A percentile compares a stretch with the other conserved stretches of the same genome.
These are phyloP conservation scores for Papilio machaon DNA, from an alignment of 1,140 invertebrate genomes.

Conservation along the genomic window DNA sequence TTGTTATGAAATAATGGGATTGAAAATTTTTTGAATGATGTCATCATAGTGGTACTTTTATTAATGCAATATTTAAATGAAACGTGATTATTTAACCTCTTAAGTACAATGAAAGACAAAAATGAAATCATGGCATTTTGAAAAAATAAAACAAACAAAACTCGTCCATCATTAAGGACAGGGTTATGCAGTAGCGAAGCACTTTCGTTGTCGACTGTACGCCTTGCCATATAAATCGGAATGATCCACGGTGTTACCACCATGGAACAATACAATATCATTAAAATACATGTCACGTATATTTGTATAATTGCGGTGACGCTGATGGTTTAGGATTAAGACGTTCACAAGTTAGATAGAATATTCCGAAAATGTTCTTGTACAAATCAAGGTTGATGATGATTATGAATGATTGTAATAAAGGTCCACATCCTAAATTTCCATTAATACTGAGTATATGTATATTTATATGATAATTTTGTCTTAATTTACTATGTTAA, in stretches of 20 bases:
- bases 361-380: conserved; percentile 57
- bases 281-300: conserved; percentile 60
- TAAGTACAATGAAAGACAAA: background rate
- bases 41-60: background rate
- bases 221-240: background rate
- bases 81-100: too few species aligned
- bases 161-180: background rate
- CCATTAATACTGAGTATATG: too few species aligned
- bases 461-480: too few species aligned
- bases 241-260: background rate
- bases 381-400: conserved; percentile 54
- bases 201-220: conserved; percentile 21
- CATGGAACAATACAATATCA: conserved; percentile 51
- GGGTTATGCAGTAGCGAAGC: background rate
- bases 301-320: conserved; percentile 62
- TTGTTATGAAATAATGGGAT: background rate
- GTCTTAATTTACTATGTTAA: too few species aligned
- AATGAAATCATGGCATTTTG: background rate
- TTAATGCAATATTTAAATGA: too few species aligned
- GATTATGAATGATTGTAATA: conserved; percentile 44
- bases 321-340: conserved; percentile 58
- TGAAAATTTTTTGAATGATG: background rate
- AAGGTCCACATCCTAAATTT: too few species aligned
- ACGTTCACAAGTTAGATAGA: conserved; percentile 46
- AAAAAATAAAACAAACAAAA: background rate